These are phyloP conservation scores for Cinclus cinclus DNA, from an alignment of 2,113 vertebrate species.

Conservation along the genomic window DNA sequence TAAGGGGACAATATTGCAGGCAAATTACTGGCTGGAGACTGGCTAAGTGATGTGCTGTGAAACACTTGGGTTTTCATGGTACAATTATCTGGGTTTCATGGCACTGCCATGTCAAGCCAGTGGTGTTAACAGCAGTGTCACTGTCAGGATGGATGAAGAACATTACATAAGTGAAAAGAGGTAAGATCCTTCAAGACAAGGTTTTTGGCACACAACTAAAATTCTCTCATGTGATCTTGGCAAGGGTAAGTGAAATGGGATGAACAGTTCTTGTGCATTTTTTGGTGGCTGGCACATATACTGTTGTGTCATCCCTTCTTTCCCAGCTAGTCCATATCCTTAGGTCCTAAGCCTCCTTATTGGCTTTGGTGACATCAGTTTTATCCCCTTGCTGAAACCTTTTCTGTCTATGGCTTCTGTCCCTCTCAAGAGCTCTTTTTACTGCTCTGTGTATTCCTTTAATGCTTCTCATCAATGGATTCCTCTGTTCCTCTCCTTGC, in stretches of 20 bases:
- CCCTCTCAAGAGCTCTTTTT: neutral
- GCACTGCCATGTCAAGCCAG: neutral
- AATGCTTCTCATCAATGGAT: neutral
- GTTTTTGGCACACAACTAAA: neutral
- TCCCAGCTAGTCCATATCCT: neutral
- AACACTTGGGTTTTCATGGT: neutral
- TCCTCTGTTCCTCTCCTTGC: neutral
- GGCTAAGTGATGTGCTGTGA: neutral
- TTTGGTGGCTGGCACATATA: neutral
- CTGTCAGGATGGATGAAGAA: neutral
- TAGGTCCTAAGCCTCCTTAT: neutral
- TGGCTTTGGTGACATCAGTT: neutral
- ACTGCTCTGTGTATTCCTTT: neutral
- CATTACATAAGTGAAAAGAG: neutral
- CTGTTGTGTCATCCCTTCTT: fast-evolving
- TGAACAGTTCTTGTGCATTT: neutral
- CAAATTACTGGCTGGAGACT: neutral
- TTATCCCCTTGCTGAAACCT: neutral
- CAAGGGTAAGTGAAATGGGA: neutral
- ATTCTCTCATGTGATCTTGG: neutral
- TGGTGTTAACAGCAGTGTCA: neutral
- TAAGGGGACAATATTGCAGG: neutral
- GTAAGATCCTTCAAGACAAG: neutral
- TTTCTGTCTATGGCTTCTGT: neutral
- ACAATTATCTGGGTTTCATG: neutral